phyloP scores from a whole-genome alignment of 2,797 vertebrate species.

The Cossypha caffra region DNA sequence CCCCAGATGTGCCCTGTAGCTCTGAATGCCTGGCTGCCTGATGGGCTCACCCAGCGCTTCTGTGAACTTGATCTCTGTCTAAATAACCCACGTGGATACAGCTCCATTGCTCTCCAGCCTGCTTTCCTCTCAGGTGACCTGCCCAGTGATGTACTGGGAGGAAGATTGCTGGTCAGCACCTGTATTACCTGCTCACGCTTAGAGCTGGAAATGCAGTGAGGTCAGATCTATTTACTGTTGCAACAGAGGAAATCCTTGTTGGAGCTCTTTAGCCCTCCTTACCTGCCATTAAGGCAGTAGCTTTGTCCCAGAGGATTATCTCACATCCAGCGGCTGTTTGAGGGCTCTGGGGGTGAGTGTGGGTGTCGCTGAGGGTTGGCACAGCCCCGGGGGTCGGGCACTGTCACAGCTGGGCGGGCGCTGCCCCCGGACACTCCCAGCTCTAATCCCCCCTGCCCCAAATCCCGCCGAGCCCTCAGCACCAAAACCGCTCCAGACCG shows the following conservation, averaged over 20 bases:
- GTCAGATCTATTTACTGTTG: not conserved
- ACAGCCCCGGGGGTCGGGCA: not conserved
- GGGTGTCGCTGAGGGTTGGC: not conserved
- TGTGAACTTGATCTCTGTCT: not conserved
- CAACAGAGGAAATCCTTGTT: not conserved
- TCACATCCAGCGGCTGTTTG: not conserved
- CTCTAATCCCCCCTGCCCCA: not conserved
- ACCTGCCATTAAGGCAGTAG: not conserved
- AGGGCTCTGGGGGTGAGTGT: not conserved
- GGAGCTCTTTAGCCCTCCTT: not conserved
- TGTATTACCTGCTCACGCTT: not conserved
- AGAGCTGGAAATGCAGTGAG: not conserved
- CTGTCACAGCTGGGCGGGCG: not conserved
- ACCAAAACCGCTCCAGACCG: not conserved
- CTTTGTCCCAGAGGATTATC: not conserved
- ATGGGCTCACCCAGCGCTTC: not conserved
- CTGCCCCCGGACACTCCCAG: rapidly evolving
- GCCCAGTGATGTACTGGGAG: not conserved
- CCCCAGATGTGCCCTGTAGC: not conserved
- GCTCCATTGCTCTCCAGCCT: not conserved
- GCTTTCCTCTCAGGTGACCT: not conserved
- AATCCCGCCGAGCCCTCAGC: not conserved
- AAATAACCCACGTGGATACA: not conserved
- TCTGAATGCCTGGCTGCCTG: not conserved
- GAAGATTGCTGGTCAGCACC: not conserved